Evolutionary conservation across 2,888 invertebrate species (phyloP).

Genomic region (Phyto melanocephala): DNA sequence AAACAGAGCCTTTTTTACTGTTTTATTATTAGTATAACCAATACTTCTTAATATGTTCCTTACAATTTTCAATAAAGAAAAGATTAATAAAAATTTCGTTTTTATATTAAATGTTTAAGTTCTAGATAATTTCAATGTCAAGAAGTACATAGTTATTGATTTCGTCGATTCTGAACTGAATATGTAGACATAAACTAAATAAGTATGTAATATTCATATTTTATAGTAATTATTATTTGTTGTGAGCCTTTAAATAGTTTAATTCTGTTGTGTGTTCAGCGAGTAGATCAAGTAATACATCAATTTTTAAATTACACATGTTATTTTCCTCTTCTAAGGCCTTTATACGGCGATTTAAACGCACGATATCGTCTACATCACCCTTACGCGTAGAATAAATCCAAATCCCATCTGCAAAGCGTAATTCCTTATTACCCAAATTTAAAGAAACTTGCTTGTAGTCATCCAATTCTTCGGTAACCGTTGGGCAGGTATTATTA

Average conservation of each 20-base stretch:
- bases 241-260: constrained; percentile 70
- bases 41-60: too few species aligned
- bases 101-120: too few species aligned
- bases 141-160: too few species aligned
- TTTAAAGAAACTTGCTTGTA: constrained; percentile 73
- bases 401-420: constrained; percentile 78
- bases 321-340: constrained; percentile 77
- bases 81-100: too few species aligned
- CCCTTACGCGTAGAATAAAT: constrained; percentile 72
- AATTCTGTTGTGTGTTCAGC: constrained; percentile 76
- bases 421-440: constrained; percentile 76
- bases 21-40: too few species aligned
- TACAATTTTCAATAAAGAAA: too few species aligned
- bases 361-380: constrained; percentile 73
- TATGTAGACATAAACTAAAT: too few species aligned
- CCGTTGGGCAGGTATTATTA: constrained; percentile 73
- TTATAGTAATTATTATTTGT: too few species aligned
- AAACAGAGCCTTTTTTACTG: too few species aligned
- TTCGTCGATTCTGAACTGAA: too few species aligned
- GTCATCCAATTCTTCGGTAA: constrained; percentile 76
- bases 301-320: constrained; percentile 76
- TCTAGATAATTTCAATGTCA: too few species aligned
- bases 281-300: constrained; percentile 76
- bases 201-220: too few species aligned
- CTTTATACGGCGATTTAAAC: constrained; percentile 73